Evolutionary conservation across 2,113 vertebrate genomes (phyloP).

Genomic region (Cinclus cinclus): DNA sequence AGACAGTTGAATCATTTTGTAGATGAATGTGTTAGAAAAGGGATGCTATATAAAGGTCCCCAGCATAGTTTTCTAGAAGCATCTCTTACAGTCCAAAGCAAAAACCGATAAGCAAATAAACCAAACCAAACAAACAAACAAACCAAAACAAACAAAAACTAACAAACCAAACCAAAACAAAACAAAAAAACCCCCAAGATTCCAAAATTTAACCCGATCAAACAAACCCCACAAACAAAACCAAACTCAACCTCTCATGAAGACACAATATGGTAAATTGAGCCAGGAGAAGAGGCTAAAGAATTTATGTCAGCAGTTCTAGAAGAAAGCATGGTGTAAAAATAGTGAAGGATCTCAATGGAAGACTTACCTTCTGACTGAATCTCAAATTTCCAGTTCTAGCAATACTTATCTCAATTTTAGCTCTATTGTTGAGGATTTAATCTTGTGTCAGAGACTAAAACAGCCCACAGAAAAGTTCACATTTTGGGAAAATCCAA

Average conservation of each 20-base stretch:
- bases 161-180: background rate
- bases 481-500: background rate
- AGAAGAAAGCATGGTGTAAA: background rate
- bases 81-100: background rate
- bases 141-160: background rate
- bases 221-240: background rate
- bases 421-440: background rate
- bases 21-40: background rate
- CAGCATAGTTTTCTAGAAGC: background rate
- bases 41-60: background rate
- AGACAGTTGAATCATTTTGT: background rate
- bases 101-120: background rate
- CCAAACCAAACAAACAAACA: background rate
- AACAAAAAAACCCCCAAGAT: rapidly evolving
- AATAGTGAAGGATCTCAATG: background rate
- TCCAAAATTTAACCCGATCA: background rate
- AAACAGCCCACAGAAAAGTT: background rate
- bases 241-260: background rate
- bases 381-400: background rate
- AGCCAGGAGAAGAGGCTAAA: background rate
- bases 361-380: background rate
- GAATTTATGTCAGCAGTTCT: background rate
- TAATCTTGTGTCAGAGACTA: background rate
- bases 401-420: background rate
- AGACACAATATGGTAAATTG: background rate